Evolutionary conservation across 1,140 invertebrate genomes (phyloP), one percentile per base, ranked within the genome.

Genomic region (Drosophila kanapiae): DNA sequence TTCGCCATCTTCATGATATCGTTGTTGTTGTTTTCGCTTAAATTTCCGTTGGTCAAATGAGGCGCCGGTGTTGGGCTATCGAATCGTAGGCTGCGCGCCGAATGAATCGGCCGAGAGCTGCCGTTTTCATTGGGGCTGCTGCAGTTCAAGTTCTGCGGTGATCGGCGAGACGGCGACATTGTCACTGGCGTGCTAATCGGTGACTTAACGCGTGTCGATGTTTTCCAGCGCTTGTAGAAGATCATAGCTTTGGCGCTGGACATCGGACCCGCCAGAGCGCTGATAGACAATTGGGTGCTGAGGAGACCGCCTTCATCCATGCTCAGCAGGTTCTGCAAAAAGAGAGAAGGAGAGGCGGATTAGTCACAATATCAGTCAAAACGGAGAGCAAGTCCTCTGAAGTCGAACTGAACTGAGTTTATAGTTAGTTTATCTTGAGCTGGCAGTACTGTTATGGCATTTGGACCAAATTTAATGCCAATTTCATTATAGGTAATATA

Each of bases 221-320:
- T 97, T 94, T 96, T 97, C 97, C 97, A 97, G 56, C 95, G 94
- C 76, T 95, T 95, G 11, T 96, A 94, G 93, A 98, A 98, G 40
- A 94, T 93, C 5, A 95, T 86, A 4, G 97, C 97, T 74, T 96
- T 94, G 4, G 94, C 93, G 68, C 95, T 95, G 9, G 95, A 94
- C 97, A 98, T 98, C 35, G 97, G 97, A 11, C 97, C 97, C 18
- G 97, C 97, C 93, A 96, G 95, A 5, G 97, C 97, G 79, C 95
- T 94, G 67, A 98, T 96, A 93, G 96, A 95, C 53, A 96, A 80
- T 53, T 95, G 93, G 42, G 96, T 95, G 84, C 94, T 95, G 27
- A 96, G 93, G 1, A 95, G 95, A 92, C 96, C 95, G 27, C 68
- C 84, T 62, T 81, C 78, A 2, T 81, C 60, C 8, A 40, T 81